A percentile compares a stretch with the other conserved stretches of the same genome.
phyloP scores from a whole-genome alignment of 2,113 vertebrate genomes.

The Tupaia tana region DNA sequence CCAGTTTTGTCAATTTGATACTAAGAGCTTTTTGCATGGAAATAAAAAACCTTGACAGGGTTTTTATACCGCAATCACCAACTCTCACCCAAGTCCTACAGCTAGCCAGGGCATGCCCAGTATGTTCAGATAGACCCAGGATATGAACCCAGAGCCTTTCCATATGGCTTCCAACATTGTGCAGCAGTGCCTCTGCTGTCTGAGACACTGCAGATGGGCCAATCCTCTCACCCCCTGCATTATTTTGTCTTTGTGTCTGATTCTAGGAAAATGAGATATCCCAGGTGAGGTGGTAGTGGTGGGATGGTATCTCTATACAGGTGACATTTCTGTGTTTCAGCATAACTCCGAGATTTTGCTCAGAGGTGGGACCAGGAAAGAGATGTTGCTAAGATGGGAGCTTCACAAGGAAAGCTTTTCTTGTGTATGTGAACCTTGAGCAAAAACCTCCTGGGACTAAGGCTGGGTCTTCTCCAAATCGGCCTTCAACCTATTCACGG shows the following conservation, averaged over 20 bases:
- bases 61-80: too few species aligned
- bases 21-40: background rate
- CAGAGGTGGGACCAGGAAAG: background rate
- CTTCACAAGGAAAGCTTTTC: background rate
- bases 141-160: too few species aligned
- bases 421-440: background rate
- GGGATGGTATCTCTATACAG: too few species aligned
- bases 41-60: background rate
- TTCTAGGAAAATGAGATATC: background rate
- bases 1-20: background rate
- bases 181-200: too few species aligned
- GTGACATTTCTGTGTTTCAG: background rate
- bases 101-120: too few species aligned
- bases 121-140: too few species aligned
- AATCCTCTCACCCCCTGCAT: too few species aligned
- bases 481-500: background rate
- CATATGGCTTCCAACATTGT: too few species aligned
- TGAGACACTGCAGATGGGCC: too few species aligned
- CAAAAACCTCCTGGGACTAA: background rate
- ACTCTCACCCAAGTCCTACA: too few species aligned
- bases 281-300: background rate
- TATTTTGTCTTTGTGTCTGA: background rate
- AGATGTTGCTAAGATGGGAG: background rate
- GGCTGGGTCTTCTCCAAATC: background rate
- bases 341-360: background rate